Percentiles rank a stretch among this genome's conserved stretches.
phyloP scores from a whole-genome alignment of 2,797 vertebrate genomes.

The Enteromius mattozi region DNA sequence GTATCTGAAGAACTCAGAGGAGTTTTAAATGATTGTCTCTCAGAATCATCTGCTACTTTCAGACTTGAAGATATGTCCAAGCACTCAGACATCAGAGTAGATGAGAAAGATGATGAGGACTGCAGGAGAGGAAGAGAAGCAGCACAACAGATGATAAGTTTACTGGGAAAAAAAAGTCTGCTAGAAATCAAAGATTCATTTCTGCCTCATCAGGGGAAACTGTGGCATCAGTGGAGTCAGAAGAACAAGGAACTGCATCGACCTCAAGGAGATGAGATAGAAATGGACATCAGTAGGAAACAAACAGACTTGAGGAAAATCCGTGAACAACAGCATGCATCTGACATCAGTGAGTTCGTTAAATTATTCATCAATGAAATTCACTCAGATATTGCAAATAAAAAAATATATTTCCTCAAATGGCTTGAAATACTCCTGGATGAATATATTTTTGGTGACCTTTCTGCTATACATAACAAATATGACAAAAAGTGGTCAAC shows the following conservation, averaged over 20 bases:
- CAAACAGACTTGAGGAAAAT: slow-evolving; percentile 71
- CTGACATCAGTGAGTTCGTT: background rate
- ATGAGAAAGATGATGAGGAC: too few relatives aligned
- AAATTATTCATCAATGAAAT: slow-evolving; percentile 22
- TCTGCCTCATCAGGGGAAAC: background rate
- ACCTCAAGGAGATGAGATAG: background rate
- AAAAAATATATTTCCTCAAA: slow-evolving; percentile 2
- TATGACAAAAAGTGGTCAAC: background rate
- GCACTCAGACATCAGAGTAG: too few relatives aligned
- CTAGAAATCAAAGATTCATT: background rate
- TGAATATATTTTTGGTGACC: slow-evolving; percentile 55
- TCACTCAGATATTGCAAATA: background rate
- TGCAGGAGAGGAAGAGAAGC: too few relatives aligned
- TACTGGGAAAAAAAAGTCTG: background rate
- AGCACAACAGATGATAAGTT: background rate
- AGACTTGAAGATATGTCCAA: too few relatives aligned
- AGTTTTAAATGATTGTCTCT: background rate
- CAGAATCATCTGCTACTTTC: background rate
- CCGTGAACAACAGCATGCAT: slow-evolving; percentile 69
- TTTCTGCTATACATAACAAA: background rate
- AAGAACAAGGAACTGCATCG: background rate
- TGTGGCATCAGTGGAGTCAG: background rate
- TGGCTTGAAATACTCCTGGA: slow-evolving; percentile 67
- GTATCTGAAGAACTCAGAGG: background rate
- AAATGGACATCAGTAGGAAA: background rate